These are phyloP conservation scores for Cheilinus undulatus DNA, from an alignment of 2,113 vertebrate genomes.

Conservation along the genomic window DNA sequence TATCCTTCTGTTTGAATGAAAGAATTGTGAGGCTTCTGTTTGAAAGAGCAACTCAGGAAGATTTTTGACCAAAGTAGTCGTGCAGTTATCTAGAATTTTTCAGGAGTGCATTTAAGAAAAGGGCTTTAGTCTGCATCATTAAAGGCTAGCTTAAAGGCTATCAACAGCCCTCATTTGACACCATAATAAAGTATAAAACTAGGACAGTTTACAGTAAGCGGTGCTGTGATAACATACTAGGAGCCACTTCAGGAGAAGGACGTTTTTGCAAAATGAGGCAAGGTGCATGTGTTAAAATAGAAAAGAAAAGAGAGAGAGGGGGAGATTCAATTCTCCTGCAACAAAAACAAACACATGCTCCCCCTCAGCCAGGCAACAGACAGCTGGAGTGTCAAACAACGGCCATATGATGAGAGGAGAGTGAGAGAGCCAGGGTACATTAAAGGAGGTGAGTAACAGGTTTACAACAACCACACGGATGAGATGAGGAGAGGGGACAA, in stretches of 20 bases:
- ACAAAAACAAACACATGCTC: constrained; percentile 7
- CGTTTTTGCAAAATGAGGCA: constrained; percentile 4
- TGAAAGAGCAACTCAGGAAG: no score
- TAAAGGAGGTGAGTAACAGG: constrained; percentile 14
- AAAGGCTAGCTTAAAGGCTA: constrained; percentile 1
- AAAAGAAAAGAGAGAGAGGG: constrained; percentile 14
- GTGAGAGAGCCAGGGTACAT: constrained; percentile 46
- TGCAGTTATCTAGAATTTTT: no score
- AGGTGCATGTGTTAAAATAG: constrained; percentile 26
- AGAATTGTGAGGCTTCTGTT: no score
- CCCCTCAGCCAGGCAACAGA: constrained; percentile 26
- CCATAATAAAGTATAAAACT: background rate
- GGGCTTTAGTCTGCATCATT: background rate
- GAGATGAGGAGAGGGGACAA: background rate
- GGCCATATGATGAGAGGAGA: constrained; percentile 27
- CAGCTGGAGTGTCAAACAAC: constrained; percentile 48
- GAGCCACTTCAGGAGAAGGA: constrained; percentile 10
- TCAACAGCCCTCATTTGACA: constrained; percentile 15
- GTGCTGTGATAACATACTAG: background rate
- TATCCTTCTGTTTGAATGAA: no score
- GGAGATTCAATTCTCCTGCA: constrained; percentile 26
- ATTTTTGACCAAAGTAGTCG: no score
- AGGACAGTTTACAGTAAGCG: background rate
- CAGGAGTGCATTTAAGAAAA: no score
- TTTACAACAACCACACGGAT: constrained; percentile 35